A percentile compares a stretch with the other conserved stretches of the same genome.
These are phyloP conservation scores for Octonoba sinensis DNA, from an alignment of 2,888 invertebrate species.

Conservation along the genomic window DNA sequence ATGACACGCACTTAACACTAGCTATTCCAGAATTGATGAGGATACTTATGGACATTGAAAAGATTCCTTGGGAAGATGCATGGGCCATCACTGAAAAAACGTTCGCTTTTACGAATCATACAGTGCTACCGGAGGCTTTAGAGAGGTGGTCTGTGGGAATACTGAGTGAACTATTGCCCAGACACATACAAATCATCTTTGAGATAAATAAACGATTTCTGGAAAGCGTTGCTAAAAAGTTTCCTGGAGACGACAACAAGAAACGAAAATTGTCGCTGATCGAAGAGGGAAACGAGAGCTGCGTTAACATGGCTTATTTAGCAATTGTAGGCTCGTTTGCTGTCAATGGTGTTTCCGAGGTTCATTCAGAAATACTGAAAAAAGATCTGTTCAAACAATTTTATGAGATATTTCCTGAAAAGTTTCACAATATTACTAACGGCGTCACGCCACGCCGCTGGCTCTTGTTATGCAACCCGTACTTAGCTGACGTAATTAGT, in stretches of 20 bases:
- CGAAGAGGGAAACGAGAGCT: constrained; percentile 95
- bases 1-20: constrained; percentile 98
- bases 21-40: constrained; percentile 98
- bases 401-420: constrained; percentile 92
- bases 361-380: constrained; percentile 97
- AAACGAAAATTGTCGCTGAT: constrained; percentile 86
- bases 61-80: constrained; percentile 90
- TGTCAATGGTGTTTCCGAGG: constrained; percentile 96
- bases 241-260: constrained; percentile 79
- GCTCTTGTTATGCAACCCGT: constrained; percentile 96
- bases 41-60: constrained; percentile 92
- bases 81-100: constrained; percentile 88
- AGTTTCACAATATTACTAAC: constrained; percentile 99
- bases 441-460: constrained; percentile 99
- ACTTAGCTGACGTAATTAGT: constrained; percentile 92
- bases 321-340: constrained; percentile 96
- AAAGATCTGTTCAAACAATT: constrained; percentile 83
- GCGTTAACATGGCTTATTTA: constrained; percentile 98
- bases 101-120: constrained; percentile 99
- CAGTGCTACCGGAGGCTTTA: constrained; percentile 96
- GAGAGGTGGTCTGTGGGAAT: constrained; percentile 94
- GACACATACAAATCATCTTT: constrained; percentile 98
- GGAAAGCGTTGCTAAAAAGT: constrained; percentile 71
- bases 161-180: constrained; percentile 88
- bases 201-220: constrained; percentile 92